Conservation (phyloP, 2,797 vertebrate genomes). For the Lacerta bilineata region DNA sequence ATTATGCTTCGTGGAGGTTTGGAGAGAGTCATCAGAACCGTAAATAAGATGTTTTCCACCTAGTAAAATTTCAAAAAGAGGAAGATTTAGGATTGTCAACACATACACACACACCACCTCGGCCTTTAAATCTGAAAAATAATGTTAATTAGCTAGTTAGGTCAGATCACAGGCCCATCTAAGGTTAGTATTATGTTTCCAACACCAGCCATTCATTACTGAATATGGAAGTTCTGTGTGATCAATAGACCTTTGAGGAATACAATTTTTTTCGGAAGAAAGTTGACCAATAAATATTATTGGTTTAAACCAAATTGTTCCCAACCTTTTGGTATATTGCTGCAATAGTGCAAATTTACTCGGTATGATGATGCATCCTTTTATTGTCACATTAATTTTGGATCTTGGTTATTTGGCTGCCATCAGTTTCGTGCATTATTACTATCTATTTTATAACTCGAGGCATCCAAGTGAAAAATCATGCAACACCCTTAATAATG, state of each 20-base stretch:
- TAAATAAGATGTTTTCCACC: slow-evolving; percentile 51
- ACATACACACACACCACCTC: too few relatives aligned
- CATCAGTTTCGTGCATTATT: too few relatives aligned
- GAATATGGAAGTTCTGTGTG: not conserved
- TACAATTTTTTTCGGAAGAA: not conserved
- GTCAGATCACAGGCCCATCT: not conserved
- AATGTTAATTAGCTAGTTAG: not conserved
- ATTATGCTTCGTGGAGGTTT: slow-evolving; percentile 64
- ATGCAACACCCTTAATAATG: too few relatives aligned
- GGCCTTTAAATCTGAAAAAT: not conserved
- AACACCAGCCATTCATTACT: not conserved
- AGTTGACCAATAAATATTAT: not conserved
- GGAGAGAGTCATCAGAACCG: slow-evolving; percentile 49
- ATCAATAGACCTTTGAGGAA: not conserved
- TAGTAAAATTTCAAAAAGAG: slow-evolving; percentile 52
- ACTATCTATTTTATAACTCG: too few relatives aligned
- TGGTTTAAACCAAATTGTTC: too few relatives aligned
- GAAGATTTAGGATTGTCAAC: slow-evolving; percentile 19
- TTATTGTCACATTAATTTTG: too few relatives aligned
- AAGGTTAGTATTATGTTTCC: not conserved
- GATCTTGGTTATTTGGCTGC: too few relatives aligned
- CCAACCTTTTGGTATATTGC: too few relatives aligned
- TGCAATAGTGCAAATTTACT: too few relatives aligned
- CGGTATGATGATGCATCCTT: too few relatives aligned
- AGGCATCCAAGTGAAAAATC: too few relatives aligned